Evolutionary conservation across 2,888 invertebrate genomes (phyloP), one percentile per base, ranked within the genome.

Genomic region (Hydraecia micacea): DNA sequence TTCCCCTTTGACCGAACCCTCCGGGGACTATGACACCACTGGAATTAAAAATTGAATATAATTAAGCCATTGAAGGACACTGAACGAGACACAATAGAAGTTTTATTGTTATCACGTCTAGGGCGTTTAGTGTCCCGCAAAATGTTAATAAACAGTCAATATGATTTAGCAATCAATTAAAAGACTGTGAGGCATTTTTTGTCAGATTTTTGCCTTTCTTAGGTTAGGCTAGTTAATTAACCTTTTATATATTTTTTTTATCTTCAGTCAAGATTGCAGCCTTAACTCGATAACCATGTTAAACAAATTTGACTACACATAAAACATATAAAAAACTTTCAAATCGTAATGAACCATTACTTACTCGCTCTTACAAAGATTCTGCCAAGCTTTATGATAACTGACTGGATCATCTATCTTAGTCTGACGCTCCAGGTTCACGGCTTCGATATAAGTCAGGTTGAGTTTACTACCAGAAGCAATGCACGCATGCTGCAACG

Each of bases 1-100:
- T 98, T 9, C 99, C 99, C 76, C 99, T 97, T 87, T 98, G 98
- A 0, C 99, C 99, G 94, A 99, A 99, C 21, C 99, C 99, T 78
- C 99, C 99, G 6, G 99, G 99, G 1, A 99, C 99, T 87, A 99
- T 97, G 0, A 99, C 98, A 52, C 99, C 99, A 93, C 99, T 99
- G 81, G 55, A 90, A 89, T 46, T 75, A 52, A 36, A 65, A 63
- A 52, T 4, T 2, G 9, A 66, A 79, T 46, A 25, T 18, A 39
- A 55, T 55, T 55, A 55, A 55, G 4, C 11, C 55, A 55, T 55
- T 25, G 1, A n/a, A 55, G 25, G 4, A 55, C 55, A 11, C 9
- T 25, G 3, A 55, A 55, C 11, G 25, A 25, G 25, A 7, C 21
- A 52, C 21, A 52, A 55, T 25, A 55, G 9, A 55, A 55, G 25